phyloP scores from a whole-genome alignment of 2,113 vertebrate genomes.

The Planiliza haematocheilus region DNA sequence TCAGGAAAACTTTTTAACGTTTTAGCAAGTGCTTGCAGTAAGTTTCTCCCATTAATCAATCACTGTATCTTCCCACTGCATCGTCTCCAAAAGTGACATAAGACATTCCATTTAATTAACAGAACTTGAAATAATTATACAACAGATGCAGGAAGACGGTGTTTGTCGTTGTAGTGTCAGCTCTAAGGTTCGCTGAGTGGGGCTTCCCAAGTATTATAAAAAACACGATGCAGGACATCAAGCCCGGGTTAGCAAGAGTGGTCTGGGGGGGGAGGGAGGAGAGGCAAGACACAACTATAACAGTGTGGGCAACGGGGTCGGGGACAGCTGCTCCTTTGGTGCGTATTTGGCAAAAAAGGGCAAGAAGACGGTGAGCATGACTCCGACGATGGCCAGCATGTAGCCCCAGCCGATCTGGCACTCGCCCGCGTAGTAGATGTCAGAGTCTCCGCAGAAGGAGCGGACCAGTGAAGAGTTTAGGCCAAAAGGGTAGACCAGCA shows the following conservation, averaged over 20 bases:
- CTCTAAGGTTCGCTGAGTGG: slow-evolving; percentile 49
- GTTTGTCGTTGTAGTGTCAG: slow-evolving; percentile 74
- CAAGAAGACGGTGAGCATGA: slow-evolving; percentile 94
- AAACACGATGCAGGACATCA: slow-evolving; percentile 70
- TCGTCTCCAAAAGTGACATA: slow-evolving; percentile 38
- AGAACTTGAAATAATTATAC: slow-evolving; percentile 40
- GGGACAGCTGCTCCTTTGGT: slow-evolving; percentile 92
- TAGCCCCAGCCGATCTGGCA: slow-evolving; percentile 96
- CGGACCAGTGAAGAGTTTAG: slow-evolving; percentile 90
- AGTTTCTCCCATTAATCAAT: slow-evolving; percentile 17
- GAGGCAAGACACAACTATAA: slow-evolving; percentile 83
- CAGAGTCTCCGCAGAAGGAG: slow-evolving; percentile 90
- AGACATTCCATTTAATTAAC: slow-evolving; percentile 31
- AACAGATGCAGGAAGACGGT: slow-evolving; percentile 82
- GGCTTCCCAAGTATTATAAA: slow-evolving; percentile 67
- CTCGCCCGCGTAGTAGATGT: slow-evolving; percentile 92
- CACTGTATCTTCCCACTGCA: slow-evolving; percentile 11
- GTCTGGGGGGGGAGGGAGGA: background rate
- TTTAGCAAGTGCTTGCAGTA: slow-evolving; percentile 6
- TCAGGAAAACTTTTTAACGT: background rate
- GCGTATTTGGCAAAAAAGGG: slow-evolving; percentile 97
- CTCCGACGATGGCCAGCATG: slow-evolving; percentile 94
- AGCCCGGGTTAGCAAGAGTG: slow-evolving; percentile 26
- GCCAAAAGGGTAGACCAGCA: slow-evolving; percentile 94
- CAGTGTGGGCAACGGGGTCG: slow-evolving; percentile 92